These are phyloP conservation scores for Reinhardtius hippoglossoides DNA, from an alignment of 2,113 vertebrate species.

Conservation along the genomic window DNA sequence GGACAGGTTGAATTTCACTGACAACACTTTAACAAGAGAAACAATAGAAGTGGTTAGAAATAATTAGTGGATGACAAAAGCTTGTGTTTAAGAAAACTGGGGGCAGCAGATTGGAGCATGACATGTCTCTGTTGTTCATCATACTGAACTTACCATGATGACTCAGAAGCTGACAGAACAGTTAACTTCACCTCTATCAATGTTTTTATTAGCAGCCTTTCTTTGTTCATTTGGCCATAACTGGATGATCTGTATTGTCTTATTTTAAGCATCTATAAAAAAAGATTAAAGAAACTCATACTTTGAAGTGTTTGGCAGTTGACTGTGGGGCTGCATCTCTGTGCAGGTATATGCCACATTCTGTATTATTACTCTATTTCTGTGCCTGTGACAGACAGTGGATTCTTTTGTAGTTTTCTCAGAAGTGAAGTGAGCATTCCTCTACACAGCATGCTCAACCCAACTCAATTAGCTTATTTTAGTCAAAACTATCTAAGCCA, in stretches of 20 bases:
- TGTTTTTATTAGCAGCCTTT: not conserved
- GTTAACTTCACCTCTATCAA: not conserved
- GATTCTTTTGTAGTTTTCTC: not conserved
- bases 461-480: too few species aligned
- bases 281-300: too few species aligned
- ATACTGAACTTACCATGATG: not conserved
- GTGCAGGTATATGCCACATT: not conserved
- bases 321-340: not conserved
- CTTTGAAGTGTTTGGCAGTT: not conserved
- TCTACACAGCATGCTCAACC: not conserved
- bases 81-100: not conserved
- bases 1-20: too few species aligned
- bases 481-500: too few species aligned
- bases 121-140: not conserved
- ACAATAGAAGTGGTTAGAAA: too few species aligned
- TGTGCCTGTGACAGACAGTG: not conserved
- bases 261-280: too few species aligned
- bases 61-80: not conserved
- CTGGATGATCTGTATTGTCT: too few species aligned
- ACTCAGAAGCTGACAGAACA: not conserved
- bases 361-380: not conserved
- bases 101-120: not conserved
- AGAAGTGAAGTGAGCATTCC: not conserved
- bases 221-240: not conserved
- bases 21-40: too few species aligned